phyloP scores from a whole-genome alignment of 2,888 invertebrate genomes.

The Embidobia sp. region DNA sequence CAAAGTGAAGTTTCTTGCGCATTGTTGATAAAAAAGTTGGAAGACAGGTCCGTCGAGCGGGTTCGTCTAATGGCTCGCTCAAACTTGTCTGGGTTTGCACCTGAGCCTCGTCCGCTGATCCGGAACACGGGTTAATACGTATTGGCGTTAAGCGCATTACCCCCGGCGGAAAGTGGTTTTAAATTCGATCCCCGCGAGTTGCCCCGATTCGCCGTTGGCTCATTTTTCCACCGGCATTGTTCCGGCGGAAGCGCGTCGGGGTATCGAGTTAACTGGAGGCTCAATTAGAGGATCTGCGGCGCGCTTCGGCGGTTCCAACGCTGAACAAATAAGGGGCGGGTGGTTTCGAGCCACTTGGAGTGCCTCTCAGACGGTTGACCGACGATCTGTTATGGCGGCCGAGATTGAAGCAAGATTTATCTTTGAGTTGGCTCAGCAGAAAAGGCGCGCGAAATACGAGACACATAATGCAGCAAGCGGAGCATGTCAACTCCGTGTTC shows the following conservation, averaged over 20 bases:
- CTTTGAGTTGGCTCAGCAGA: slow-evolving; percentile 15
- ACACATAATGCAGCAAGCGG: slow-evolving; percentile 31
- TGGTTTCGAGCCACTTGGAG: neutral
- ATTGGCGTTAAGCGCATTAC: slow-evolving; percentile 18
- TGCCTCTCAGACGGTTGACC: neutral
- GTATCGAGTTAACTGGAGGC: too few species aligned
- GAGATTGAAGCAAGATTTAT: neutral
- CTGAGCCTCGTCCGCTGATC: slow-evolving; percentile 41
- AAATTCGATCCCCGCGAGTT: too few species aligned
- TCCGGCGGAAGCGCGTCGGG: too few species aligned
- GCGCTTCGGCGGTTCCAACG: too few species aligned
- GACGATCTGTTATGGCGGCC: too few species aligned
- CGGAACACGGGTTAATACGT: slow-evolving; percentile 25
- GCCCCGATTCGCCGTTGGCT: too few species aligned
- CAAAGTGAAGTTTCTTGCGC: slow-evolving; percentile 39
- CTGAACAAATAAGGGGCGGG: too few species aligned
- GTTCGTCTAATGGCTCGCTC: slow-evolving; percentile 40
- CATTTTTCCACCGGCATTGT: too few species aligned
- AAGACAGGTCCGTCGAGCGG: slow-evolving; percentile 52
- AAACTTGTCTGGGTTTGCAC: slow-evolving; percentile 34
- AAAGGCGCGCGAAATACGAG: slow-evolving; percentile 36
- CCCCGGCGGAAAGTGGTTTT: slow-evolving; percentile 17
- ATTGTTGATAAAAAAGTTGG: slow-evolving; percentile 47
- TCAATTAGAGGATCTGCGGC: too few species aligned
- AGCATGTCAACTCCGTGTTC: slow-evolving; percentile 52